Conservation (phyloP, 1,140 invertebrate species). For the Lycorma delicatula region DNA sequence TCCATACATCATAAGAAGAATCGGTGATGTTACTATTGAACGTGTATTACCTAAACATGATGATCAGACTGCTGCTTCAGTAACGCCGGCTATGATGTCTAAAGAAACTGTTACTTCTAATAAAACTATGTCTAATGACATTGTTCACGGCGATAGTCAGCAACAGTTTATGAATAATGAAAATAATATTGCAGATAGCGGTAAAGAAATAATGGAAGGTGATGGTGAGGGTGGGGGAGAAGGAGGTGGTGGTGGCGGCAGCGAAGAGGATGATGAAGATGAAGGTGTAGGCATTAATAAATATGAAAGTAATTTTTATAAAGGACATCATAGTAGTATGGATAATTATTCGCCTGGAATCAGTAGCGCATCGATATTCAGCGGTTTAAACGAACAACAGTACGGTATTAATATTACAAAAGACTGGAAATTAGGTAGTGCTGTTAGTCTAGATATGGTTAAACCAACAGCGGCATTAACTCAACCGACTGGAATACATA, state of each 20-base stretch:
- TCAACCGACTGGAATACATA: too few species aligned
- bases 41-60: conserved; percentile 34
- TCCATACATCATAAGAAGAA: conserved; percentile 38
- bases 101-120: too few species aligned
- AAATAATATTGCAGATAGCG: too few species aligned
- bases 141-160: too few species aligned
- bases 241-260: conserved; percentile 34
- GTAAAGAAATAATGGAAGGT: conserved; percentile 36
- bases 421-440: conserved; percentile 28
- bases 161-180: too few species aligned
- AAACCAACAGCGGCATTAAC: background rate
- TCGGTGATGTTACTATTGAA: conserved; percentile 46
- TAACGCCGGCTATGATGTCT: conserved; percentile 11
- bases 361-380: conserved; percentile 30
- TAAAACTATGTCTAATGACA: too few species aligned
- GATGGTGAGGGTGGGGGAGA: conserved; percentile 36
- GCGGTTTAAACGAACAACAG: conserved; percentile 38
- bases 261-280: conserved; percentile 35
- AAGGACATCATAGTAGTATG: conserved; percentile 5
- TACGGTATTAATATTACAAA: conserved; percentile 28
- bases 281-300: conserved; percentile 31
- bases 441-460: conserved; percentile 32
- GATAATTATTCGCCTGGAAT: conserved; percentile 32
- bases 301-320: conserved; percentile 22
- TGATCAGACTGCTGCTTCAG: conserved; percentile 23